Conservation (phyloP, 2,888 invertebrate genomes). For the Hirtodrosophila alboralis region DNA sequence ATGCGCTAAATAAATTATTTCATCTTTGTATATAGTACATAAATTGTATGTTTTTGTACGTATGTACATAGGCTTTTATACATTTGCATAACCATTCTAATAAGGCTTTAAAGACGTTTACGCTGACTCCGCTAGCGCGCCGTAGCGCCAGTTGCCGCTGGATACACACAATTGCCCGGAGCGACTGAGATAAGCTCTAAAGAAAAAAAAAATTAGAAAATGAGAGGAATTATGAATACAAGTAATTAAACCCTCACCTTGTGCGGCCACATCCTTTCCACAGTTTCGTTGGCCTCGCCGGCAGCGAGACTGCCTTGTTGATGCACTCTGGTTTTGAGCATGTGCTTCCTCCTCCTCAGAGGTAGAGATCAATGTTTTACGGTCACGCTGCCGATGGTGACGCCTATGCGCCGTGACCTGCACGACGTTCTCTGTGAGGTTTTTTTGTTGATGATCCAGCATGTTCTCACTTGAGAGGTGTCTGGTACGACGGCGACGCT, state of each 20-base stretch:
- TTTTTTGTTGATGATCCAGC: conserved; percentile 5
- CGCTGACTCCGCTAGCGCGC: too few relatives aligned
- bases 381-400: conserved; percentile 18
- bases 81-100: too few relatives aligned
- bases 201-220: conserved; percentile 1
- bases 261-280: conserved; percentile 41
- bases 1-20: conserved; percentile 24
- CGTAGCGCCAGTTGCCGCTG: conserved; percentile 6
- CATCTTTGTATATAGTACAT: conserved; percentile 1
- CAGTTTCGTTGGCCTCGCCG: conserved; percentile 43
- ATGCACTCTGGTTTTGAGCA: neutral
- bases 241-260: conserved; percentile 32
- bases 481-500: conserved; percentile 75
- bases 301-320: conserved; percentile 34
- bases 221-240: neutral
- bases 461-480: conserved; percentile 74
- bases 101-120: too few relatives aligned
- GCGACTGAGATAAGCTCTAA: conserved; percentile 63
- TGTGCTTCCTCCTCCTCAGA: conserved; percentile 54
- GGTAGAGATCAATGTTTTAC: conserved; percentile 16
- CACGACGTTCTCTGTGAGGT: conserved; percentile 29
- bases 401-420: conserved; percentile 37
- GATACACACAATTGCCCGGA: conserved; percentile 58
- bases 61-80: too few relatives aligned
- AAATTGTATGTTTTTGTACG: too few relatives aligned